phyloP scores from a whole-genome alignment of 2,888 invertebrate species.

The Andrena haemorrhoa region DNA sequence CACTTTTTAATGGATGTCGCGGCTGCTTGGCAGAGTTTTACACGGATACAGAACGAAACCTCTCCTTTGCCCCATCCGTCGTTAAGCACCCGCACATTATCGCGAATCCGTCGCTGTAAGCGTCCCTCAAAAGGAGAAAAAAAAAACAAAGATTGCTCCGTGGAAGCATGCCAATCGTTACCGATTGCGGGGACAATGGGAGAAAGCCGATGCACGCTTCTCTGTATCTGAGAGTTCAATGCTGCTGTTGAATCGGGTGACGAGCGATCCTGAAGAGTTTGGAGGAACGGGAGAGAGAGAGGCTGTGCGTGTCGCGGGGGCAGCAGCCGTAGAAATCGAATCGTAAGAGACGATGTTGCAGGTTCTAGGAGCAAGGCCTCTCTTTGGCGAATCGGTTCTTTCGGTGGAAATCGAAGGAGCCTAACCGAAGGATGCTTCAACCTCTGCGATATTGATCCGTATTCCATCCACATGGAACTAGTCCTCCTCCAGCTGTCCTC shows the following conservation, averaged over 20 bases:
- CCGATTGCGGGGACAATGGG: conserved; percentile 8
- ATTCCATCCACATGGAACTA: conserved; percentile 74
- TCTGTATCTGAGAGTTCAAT: background rate
- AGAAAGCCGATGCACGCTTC: conserved; percentile 8
- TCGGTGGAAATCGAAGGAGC: conserved; percentile 69
- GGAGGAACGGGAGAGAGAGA: background rate
- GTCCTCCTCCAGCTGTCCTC: conserved; percentile 67
- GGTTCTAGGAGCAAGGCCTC: too few relatives aligned
- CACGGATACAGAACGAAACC: conserved; percentile 18
- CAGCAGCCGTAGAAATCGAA: background rate
- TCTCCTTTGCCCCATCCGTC: conserved; percentile 5
- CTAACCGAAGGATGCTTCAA: conserved; percentile 73
- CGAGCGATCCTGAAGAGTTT: background rate
- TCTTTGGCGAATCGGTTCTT: conserved; percentile 45
- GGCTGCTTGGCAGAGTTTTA: conserved; percentile 3
- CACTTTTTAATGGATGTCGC: background rate
- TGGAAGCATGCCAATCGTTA: conserved; percentile 47
- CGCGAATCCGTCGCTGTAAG: conserved; percentile 20
- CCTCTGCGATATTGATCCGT: conserved; percentile 80
- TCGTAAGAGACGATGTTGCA: background rate
- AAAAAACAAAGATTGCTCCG: conserved; percentile 3
- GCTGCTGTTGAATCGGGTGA: conserved; percentile 6
- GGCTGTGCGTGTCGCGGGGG: background rate
- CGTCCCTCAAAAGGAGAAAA: conserved; percentile 19
- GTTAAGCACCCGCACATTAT: conserved; percentile 26